Conservation (phyloP, 2,888 invertebrate genomes). For the Hedychridium roseum region DNA sequence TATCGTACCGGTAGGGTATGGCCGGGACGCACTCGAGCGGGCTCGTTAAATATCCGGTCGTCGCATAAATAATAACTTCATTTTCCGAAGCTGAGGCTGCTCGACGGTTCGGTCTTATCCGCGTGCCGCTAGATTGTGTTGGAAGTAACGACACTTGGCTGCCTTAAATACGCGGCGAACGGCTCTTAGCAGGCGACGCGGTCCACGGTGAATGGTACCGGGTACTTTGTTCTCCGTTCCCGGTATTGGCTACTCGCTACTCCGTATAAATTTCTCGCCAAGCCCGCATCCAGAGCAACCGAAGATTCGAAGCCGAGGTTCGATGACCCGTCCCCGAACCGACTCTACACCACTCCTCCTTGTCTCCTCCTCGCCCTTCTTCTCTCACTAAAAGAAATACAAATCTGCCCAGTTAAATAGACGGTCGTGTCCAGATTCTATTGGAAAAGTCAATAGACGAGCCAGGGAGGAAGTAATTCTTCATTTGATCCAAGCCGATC, state of each 20-base stretch:
- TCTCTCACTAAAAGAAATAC: no score
- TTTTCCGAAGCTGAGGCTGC: slow-evolving; percentile 26
- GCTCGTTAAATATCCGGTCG: slow-evolving; percentile 42
- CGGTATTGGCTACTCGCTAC: slow-evolving; percentile 22
- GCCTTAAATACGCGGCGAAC: not conserved
- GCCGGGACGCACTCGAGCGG: slow-evolving; percentile 27
- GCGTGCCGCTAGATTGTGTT: not conserved
- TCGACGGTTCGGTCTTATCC: slow-evolving; percentile 4
- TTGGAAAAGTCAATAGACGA: slow-evolving; percentile 4
- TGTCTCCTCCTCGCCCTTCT: not conserved
- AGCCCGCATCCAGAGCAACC: slow-evolving; percentile 20
- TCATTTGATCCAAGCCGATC: no score
- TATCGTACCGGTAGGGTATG: slow-evolving; percentile 40
- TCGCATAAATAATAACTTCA: slow-evolving; percentile 51
- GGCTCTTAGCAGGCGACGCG: not conserved
- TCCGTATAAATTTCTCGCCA: slow-evolving; percentile 1
- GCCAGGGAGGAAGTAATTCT: slow-evolving; percentile 23
- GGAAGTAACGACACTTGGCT: not conserved
- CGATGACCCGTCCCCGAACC: slow-evolving; percentile 8
- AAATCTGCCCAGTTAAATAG: no score
- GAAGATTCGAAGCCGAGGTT: slow-evolving; percentile 27
- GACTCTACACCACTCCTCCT: no score
- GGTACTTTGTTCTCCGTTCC: slow-evolving; percentile 43
- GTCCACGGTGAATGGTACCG: slow-evolving; percentile 31
- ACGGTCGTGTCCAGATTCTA: no score